Evolutionary conservation across 1,140 invertebrate species (phyloP).

Genomic region (Aphelenchoides avenae): DNA sequence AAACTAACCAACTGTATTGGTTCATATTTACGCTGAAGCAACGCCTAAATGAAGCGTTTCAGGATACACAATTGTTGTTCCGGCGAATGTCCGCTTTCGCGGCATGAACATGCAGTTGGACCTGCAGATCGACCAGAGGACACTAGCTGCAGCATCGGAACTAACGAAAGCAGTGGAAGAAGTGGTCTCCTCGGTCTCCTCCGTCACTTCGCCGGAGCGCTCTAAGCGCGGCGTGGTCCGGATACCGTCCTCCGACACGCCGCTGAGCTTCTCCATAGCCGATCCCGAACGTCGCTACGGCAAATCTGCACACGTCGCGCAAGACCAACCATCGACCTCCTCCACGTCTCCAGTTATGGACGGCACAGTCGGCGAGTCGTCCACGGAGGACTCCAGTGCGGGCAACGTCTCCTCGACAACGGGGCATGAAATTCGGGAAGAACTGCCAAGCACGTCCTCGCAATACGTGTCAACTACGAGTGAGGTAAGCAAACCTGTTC

Average conservation of each 20-base stretch:
- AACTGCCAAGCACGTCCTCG: no score
- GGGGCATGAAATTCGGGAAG: no score
- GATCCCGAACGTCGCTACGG: neutral
- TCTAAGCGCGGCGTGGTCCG: slow-evolving; percentile 1
- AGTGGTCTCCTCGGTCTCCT: slow-evolving; percentile 16
- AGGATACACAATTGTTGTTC: slow-evolving; percentile 32
- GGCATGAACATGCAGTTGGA: slow-evolving; percentile 33
- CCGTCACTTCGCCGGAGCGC: neutral
- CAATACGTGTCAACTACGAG: no score
- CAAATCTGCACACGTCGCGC: neutral
- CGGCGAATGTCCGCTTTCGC: slow-evolving; percentile 34
- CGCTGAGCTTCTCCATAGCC: slow-evolving; percentile 3
- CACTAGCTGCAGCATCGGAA: slow-evolving; percentile 23
- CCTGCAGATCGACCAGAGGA: slow-evolving; percentile 31
- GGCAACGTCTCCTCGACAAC: no score
- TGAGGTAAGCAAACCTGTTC: no score
- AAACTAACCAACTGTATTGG: no score
- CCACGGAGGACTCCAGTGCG: no score
- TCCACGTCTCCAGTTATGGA: neutral
- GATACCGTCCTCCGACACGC: slow-evolving; percentile 6
- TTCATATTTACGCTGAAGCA: no score
- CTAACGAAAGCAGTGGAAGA: slow-evolving; percentile 30
- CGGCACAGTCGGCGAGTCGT: slow-evolving; percentile 8
- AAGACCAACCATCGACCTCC: no score
- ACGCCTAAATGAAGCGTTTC: no score